Conservation (phyloP, 2,888 invertebrate genomes). For the Diaprepes abbreviatus region DNA sequence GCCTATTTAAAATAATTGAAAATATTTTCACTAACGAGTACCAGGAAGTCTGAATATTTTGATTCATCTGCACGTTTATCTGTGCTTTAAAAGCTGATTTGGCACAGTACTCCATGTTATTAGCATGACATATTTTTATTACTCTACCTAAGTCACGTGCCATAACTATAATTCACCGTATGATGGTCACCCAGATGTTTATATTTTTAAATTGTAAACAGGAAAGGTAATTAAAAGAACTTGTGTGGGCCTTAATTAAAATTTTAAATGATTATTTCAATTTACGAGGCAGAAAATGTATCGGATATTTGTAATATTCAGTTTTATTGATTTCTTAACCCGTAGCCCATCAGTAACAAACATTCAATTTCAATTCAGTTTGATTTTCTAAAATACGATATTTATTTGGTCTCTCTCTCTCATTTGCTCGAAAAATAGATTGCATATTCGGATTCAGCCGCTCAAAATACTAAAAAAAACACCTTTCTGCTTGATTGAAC, state of each 20-base stretch:
- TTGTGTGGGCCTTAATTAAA: background rate
- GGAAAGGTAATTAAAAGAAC: background rate
- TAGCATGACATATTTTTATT: conserved; percentile 4
- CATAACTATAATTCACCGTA: background rate
- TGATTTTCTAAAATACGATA: no score
- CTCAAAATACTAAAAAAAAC: no score
- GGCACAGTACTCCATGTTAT: background rate
- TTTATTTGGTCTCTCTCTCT: no score
- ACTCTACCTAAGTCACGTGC: conserved; percentile 1
- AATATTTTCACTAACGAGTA: background rate
- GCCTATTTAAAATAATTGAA: background rate
- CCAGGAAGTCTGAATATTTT: background rate
- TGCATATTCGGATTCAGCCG: no score
- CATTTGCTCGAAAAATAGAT: no score
- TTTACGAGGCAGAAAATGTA: no score
- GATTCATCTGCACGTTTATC: background rate
- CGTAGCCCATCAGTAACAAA: no score
- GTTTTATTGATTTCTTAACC: no score
- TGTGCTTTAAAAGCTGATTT: background rate
- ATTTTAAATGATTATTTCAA: no score
- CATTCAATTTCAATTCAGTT: no score
- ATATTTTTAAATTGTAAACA: background rate
- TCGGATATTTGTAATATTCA: no score
- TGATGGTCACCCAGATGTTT: background rate
- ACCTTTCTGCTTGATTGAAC: no score